Evolutionary conservation across 2,797 vertebrate genomes (phyloP).

Genomic region (Eutrigla gurnardus): DNA sequence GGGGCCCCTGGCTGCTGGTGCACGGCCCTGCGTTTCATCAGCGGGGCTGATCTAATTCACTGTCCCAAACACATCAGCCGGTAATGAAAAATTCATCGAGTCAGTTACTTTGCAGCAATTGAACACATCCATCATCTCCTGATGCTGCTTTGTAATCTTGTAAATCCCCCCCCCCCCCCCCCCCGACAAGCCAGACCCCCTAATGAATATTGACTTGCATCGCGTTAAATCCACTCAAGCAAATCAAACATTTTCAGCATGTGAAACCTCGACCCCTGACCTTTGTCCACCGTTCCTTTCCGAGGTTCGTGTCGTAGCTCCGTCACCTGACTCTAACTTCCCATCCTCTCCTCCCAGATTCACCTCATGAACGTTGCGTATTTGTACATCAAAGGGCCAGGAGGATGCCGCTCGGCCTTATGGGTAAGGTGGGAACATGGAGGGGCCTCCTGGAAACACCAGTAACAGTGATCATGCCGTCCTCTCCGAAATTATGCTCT

Average conservation of each 20-base stretch:
- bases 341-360: conserved; percentile 75
- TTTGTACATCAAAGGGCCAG: conserved; percentile 79
- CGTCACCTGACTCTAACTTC: conserved; percentile 69
- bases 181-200: conserved; percentile 40
- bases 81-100: conserved; percentile 72
- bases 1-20: no score
- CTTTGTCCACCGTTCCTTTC: conserved; percentile 28
- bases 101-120: conserved; percentile 67
- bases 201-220: conserved; percentile 72
- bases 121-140: conserved; percentile 70
- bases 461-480: conserved; percentile 65
- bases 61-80: conserved; percentile 61
- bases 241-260: conserved; percentile 51
- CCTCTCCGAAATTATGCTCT: conserved; percentile 70
- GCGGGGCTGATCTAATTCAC: conserved; percentile 52
- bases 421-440: conserved; percentile 62
- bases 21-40: conserved; percentile 40
- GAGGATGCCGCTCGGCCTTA: conserved; percentile 69
- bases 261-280: neutral
- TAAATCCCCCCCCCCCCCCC: conserved; percentile 33
- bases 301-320: conserved; percentile 67
- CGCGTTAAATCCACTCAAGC: conserved; percentile 59
- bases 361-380: conserved; percentile 81
- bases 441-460: conserved; percentile 52
- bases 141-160: conserved; percentile 55